Base-by-base conservation (phyloP, 2,888 invertebrate genomes). In the Itoplectis maculator region DNA sequence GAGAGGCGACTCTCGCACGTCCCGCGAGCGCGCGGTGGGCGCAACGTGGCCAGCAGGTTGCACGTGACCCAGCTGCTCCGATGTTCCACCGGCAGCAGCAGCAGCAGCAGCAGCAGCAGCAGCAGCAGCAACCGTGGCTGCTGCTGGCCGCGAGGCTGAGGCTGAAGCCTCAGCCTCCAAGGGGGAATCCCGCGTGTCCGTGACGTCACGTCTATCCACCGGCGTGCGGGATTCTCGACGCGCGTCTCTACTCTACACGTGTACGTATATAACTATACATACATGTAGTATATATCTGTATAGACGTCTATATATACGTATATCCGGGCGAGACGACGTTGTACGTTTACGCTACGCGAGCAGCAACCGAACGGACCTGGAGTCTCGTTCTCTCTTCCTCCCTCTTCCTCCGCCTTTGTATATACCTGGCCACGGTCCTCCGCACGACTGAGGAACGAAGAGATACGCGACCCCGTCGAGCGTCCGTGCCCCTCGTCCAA, bases 61-160 rank as follows among this genome's bases (percentile, higher is more conserved):
- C 90, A 90, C 92, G 91, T 92, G 91, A 91, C 90, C 90, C 91
- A 91, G 91, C 91, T 92, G 91, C 88, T 89, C 86, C 79, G 84
- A 85, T 72, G 70, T 72, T 76, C 20, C 75, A 9, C 9, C 59
- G 15, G 37, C 29, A 2, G 63, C 29, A 68, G 59, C 13, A n/a
- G n/a, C n/a, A n/a, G n/a, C n/a, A n/a, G n/a, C n/a, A n/a, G n/a
- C n/a, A n/a, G n/a, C n/a, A n/a, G n/a, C n/a, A n/a, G n/a, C n/a
- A n/a, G n/a, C n/a, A n/a, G n/a, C n/a, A n/a, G n/a, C n/a, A n/a
- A n/a, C n/a, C n/a, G n/a, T n/a, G n/a, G n/a, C 45, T 35, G 15
- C 20, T 37, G 59, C 45, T 35, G 47, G 15, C 20, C 47, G 59
- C 45, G 47, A 47, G 13, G 47, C 61, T 61, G 15, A 35, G 15